A percentile compares a stretch with the other conserved stretches of the same genome.
Evolutionary conservation across 35 echinoderm and acorn worm genomes (phyloP).

Genomic region (Ptychodera flava): DNA sequence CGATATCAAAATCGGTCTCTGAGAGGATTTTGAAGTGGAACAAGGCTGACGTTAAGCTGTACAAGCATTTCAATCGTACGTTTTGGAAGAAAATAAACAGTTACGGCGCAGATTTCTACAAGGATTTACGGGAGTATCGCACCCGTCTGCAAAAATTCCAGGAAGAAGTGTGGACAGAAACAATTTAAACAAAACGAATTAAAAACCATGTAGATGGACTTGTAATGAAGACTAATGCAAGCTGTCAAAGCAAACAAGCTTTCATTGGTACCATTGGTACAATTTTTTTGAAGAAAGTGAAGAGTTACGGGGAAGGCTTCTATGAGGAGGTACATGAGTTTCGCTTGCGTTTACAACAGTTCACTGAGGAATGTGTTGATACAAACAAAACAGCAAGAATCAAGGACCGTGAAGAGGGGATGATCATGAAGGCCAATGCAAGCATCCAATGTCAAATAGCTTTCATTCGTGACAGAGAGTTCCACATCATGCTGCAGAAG

Average conservation of each 20-base stretch:
- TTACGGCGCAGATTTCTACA: conserved; percentile 24
- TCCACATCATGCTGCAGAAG: too few relatives aligned
- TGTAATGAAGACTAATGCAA: conserved; percentile 18
- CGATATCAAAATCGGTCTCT: neutral
- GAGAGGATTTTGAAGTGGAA: conserved; percentile 19
- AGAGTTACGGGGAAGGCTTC: conserved; percentile 18
- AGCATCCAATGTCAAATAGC: too few relatives aligned
- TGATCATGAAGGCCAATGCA: too few relatives aligned
- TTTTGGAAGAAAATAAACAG: conserved; percentile 24
- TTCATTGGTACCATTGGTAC: too few relatives aligned
- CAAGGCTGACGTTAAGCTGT: conserved; percentile 17
- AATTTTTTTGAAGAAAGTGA: conserved; percentile 20
- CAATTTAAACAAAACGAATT: neutral
- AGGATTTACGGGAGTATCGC: conserved; percentile 6
- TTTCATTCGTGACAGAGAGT: too few relatives aligned
- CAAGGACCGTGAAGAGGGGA: too few relatives aligned
- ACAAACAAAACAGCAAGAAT: too few relatives aligned
- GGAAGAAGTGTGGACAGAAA: conserved; percentile 5
- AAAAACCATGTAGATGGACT: conserved; percentile 22
- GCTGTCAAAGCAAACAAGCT: too few relatives aligned
- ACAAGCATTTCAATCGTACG: conserved; percentile 30
- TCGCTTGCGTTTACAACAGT: too few relatives aligned
- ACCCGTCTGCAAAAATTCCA: neutral
- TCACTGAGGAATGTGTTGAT: too few relatives aligned
- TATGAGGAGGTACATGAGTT: conserved; percentile 12